Percentiles rank a stretch among this genome's conserved stretches.
Conservation (phyloP, 2,113 vertebrate species). For the Caranx ignobilis region DNA sequence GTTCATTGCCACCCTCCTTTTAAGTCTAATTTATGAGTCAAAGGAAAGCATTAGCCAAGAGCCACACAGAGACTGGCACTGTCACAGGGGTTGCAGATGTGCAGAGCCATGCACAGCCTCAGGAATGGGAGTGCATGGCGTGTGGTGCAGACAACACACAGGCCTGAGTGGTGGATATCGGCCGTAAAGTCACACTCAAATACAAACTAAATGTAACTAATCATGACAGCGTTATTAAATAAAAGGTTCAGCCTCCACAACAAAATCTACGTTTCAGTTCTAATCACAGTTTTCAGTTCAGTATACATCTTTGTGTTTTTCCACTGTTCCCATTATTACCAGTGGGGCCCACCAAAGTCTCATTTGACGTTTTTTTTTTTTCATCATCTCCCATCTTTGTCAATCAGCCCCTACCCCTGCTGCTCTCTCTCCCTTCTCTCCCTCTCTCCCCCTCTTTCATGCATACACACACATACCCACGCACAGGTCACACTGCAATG, state of each 20-base stretch:
- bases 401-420: too few relatives aligned
- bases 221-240: neutral
- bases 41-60: conserved; percentile 63
- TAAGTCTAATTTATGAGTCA: conserved; percentile 69
- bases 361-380: too few relatives aligned
- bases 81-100: conserved; percentile 47
- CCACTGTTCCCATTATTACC: too few relatives aligned
- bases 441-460: too few relatives aligned
- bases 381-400: too few relatives aligned
- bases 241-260: neutral
- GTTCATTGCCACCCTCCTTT: conserved; percentile 55
- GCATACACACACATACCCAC: too few relatives aligned
- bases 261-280: too few relatives aligned
- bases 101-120: conserved; percentile 30
- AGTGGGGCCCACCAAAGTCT: too few relatives aligned
- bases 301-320: too few relatives aligned
- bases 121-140: conserved; percentile 3
- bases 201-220: neutral
- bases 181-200: conserved; percentile 21
- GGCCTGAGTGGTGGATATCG: conserved; percentile 8
- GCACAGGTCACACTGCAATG: too few relatives aligned
- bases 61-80: conserved; percentile 43
- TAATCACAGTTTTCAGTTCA: too few relatives aligned
- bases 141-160: conserved; percentile 47
- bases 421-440: too few relatives aligned